A percentile compares a stretch with the other conserved stretches of the same genome.
phyloP scores from a whole-genome alignment of 2,888 invertebrate genomes.

The Labia minor region DNA sequence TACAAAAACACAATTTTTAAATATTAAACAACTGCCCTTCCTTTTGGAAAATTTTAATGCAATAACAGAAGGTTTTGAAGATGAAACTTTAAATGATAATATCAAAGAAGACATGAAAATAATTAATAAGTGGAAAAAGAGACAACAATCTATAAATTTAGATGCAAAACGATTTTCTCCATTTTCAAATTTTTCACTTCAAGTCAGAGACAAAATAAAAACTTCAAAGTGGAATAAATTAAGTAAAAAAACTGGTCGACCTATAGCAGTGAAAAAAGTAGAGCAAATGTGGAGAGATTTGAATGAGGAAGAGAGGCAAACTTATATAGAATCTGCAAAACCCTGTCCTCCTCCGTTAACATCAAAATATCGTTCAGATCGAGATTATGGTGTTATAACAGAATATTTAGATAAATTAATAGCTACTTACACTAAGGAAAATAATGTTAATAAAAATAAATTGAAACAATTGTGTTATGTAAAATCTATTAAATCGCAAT shows the following conservation, averaged over 20 bases:
- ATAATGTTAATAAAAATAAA: conserved; percentile 34
- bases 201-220: background rate
- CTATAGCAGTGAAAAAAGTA: conserved; percentile 17
- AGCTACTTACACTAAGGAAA: conserved; percentile 45
- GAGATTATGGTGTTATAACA: conserved; percentile 69
- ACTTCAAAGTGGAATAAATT: conserved; percentile 36
- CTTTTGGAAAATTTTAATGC: conserved; percentile 67
- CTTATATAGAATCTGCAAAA: conserved; percentile 36
- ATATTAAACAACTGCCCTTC: conserved; percentile 62
- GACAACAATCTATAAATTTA: conserved; percentile 27
- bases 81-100: conserved; percentile 48
- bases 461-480: conserved; percentile 61
- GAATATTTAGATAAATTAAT: conserved; percentile 66
- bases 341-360: conserved; percentile 65
- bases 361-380: conserved; percentile 58
- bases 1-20: conserved; percentile 72
- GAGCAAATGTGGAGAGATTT: conserved; percentile 50
- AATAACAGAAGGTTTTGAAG: conserved; percentile 46
- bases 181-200: background rate
- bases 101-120: conserved; percentile 37
- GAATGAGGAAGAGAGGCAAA: conserved; percentile 46
- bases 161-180: background rate
- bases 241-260: conserved; percentile 30
- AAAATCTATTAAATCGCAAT: conserved; percentile 66
- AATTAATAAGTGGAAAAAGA: conserved; percentile 47